Base-by-base conservation (phyloP, 2,113 vertebrate species). In the Motacilla alba region DNA sequence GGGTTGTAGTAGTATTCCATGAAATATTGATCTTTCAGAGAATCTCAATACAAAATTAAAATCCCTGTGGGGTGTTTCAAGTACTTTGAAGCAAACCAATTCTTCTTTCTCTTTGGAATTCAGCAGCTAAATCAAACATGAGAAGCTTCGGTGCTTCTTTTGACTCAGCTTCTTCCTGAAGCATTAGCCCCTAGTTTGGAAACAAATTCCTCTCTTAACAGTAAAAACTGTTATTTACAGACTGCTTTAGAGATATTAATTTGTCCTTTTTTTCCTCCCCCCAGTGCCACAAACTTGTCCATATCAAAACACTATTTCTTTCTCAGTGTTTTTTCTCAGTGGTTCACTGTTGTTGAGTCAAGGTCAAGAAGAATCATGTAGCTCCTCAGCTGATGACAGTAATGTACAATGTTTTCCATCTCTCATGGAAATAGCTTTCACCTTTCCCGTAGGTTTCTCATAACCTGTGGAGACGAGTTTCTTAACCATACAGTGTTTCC, bases 31-130 rank as follows among this genome's bases (percentile, higher is more conserved):
- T 93, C 85, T 92, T 93, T 78, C 35, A 75, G 83, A 95, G 66
- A 94, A 90, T 94, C 73, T 78, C 73, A 93, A 50, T 86, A 89
- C 53, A 92, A 94, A 96, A 96, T 93, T 53, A 89, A 95, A 96
- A 89, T 94, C 73, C 76, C 86, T 87, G 9, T 2, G 2, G 93
- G 83, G 64, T 87, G 37, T 81, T 96, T 93, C 83, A 81, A 55
- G 60, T 93, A 87, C 85, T 89, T 90, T 78, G 90, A 92, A 83
- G 72, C 44, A 87, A 68, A 83, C 21, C 58, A 86, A 14, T 96
- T 93, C 83, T 67, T 94, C 60, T 70, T 90, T 60, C 30, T 90
- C 72, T 92, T 86, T 89, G 44, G 62, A 94, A 76, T 31, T 67
- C 72, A 82, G 88, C 41, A 92, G 60, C 41, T 86, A 50, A 81